Evolutionary conservation across 1,140 invertebrate species (phyloP), one percentile per base, ranked within the genome.

Genomic region (Cydia pomonella): DNA sequence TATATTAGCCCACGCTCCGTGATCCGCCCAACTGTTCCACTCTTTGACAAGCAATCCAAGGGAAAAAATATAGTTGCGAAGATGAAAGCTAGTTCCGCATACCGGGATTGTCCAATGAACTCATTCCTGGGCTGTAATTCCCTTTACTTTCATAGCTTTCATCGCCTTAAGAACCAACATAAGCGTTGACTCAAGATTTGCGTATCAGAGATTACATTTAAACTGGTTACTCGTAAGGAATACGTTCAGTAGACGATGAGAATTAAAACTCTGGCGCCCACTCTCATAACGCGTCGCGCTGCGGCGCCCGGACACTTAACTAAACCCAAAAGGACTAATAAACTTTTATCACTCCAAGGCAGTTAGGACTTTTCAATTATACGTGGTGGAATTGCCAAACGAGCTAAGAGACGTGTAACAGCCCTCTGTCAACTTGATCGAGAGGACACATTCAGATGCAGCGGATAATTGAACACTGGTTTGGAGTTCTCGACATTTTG

Each of bases 61-160:
- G 64, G 64, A 69, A 69, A 63, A 69, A 33, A 69, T 33, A 69
- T 69, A 69, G 64, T 69, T 69, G 64, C 64, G 2, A 69, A 74
- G 62, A 73, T 74, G 74, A 76, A 75, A 74, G 73, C 77, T 75
- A 75, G 79, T 87, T 89, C 87, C 87, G 87, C 85, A 85, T 89
- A 75, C 86, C 85, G 82, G 77, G 79, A 83, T 77, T 87, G 85
- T 88, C 83, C 85, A 80, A 80, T 87, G 85, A 86, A 86, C 87
- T 84, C 85, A 78, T 84, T 86, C 73, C 75, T 71, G 53, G 16
- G 21, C 6, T 21, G n/a, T 21, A 18, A 59, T 59, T 59, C 53
- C 9, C 53, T 3, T 59, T 7, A n/a, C 53, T 10, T 59, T 18
- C 53, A 9, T 23, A 59, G 53, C 18, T n/a, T n/a, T 59, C 18